Base-by-base conservation (phyloP, 1,140 invertebrate genomes). In the Grapholita molesta region DNA sequence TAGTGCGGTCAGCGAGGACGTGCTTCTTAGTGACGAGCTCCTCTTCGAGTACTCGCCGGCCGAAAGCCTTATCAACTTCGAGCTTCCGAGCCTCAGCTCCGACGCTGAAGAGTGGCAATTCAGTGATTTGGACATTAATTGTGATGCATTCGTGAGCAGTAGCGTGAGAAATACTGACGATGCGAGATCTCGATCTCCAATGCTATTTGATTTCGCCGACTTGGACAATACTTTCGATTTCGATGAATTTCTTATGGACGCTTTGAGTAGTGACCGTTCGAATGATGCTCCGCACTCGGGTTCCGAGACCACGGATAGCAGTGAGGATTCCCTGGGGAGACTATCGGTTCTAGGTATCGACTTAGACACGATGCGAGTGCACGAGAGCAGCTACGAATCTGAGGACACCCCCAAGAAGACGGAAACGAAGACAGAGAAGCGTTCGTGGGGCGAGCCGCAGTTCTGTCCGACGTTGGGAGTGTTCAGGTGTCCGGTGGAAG, bases 401-500 rank as follows among this genome's bases (percentile, higher is more conserved):
- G 1, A 75, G 72, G 67, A 68, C 7, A 35, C 71, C 65, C 66
- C 72, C 71, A 66, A 72, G 15, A 68, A 64, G 69, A 77, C 15
- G 66, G 72, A 24, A 67, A 68, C 55, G 23, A 70, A 70, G 53
- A 74, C 64, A 68, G 74, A 82, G 7, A 86, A 87, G 72, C 74
- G 71, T 5, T 78, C 80, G 1, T 91, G 81, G 81, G 87, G 89
- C 8, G 85, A 89, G 71, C 88, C 89, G 15, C 72, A 79, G 68
- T 91, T 80, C 70, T 88, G 79, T 32, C 70, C 80, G 6, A 77
- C 88, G 23, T 80, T 93, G 15, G 86, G 91, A 65, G 88, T 91
- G 3, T 95, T 94, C 77, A 86, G 93, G 3, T 95, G 94, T 86
- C 93, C 94, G 3, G 93, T 94, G 35, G 84, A 87, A 18, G 92